Evolutionary conservation across 1,140 invertebrate species (phyloP).

Genomic region (Drosophila subobscura): DNA sequence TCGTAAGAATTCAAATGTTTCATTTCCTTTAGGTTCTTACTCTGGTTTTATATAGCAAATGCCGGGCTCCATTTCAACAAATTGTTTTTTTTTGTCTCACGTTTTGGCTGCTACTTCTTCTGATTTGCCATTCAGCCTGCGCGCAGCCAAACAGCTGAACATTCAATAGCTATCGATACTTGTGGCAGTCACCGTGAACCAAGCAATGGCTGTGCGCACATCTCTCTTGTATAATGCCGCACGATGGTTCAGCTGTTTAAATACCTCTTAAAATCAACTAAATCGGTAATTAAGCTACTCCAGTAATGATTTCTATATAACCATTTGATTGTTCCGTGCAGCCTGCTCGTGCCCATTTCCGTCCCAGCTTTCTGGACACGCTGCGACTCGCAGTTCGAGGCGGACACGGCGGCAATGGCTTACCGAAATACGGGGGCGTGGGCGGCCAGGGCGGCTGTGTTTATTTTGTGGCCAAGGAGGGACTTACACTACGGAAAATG

Average conservation of each 20-base stretch:
- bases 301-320: neutral
- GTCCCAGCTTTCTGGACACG: conserved; percentile 88
- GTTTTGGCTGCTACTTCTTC: conserved; percentile 32
- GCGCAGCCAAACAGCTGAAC: neutral
- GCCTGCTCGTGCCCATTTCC: conserved; percentile 71
- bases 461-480: conserved; percentile 88
- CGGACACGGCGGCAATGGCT: conserved; percentile 90
- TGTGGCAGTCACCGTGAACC: neutral
- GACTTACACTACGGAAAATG: conserved; percentile 86
- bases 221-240: conserved; percentile 25
- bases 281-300: conserved; percentile 43
- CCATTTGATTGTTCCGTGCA: conserved; percentile 3
- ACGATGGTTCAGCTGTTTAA: conserved; percentile 78
- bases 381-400: conserved; percentile 89
- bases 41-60: conserved; percentile 86
- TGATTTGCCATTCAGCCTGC: conserved; percentile 32
- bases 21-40: conserved; percentile 61
- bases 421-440: conserved; percentile 91
- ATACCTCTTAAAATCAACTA: conserved; percentile 70
- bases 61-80: conserved; percentile 80
- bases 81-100: conserved; percentile 14
- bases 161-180: neutral
- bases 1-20: neutral
- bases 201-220: conserved; percentile 2
- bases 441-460: conserved; percentile 95